phyloP scores from a whole-genome alignment of 1,140 invertebrate species.

The Belonocnema kinseyi region DNA sequence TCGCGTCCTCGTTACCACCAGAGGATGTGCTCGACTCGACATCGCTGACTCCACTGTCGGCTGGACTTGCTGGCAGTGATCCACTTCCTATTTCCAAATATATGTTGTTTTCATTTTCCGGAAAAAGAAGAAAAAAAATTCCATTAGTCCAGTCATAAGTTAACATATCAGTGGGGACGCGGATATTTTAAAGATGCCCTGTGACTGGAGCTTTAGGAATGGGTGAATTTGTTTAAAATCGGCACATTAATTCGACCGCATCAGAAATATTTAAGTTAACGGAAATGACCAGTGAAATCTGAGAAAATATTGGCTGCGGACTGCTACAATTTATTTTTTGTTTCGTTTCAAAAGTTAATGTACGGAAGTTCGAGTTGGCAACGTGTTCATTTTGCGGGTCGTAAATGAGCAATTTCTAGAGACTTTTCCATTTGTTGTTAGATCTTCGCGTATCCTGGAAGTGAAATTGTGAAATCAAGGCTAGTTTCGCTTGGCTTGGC shows the following conservation, averaged over 20 bases:
- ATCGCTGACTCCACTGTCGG: conserved; percentile 97
- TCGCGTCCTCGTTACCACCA: conserved; percentile 87
- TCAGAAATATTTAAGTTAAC: not conserved
- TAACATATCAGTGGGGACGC: not conserved
- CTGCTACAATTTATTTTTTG: not conserved
- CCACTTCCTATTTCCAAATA: conserved; percentile 75
- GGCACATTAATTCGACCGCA: no score
- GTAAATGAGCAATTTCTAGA: conserved; percentile 29
- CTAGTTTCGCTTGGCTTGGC: conserved; percentile 40
- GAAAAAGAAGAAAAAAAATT: conserved; percentile 43
- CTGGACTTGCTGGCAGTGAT: conserved; percentile 96
- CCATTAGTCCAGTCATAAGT: not conserved
- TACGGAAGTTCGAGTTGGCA: conserved; percentile 24
- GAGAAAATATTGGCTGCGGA: not conserved
- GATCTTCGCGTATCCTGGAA: conserved; percentile 27
- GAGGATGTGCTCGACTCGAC: conserved; percentile 94
- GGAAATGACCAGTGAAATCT: not conserved
- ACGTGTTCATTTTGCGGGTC: conserved; percentile 17
- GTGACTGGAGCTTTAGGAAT: no score
- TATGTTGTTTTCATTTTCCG: not conserved
- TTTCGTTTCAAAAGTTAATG: not conserved
- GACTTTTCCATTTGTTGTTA: conserved; percentile 25
- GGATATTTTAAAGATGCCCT: no score
- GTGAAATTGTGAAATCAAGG: conserved; percentile 43
- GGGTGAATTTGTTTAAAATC: no score